A percentile compares a stretch with the other conserved stretches of the same genome.
Evolutionary conservation across 2,888 invertebrate genomes (phyloP).

Genomic region (Acleris emargana): DNA sequence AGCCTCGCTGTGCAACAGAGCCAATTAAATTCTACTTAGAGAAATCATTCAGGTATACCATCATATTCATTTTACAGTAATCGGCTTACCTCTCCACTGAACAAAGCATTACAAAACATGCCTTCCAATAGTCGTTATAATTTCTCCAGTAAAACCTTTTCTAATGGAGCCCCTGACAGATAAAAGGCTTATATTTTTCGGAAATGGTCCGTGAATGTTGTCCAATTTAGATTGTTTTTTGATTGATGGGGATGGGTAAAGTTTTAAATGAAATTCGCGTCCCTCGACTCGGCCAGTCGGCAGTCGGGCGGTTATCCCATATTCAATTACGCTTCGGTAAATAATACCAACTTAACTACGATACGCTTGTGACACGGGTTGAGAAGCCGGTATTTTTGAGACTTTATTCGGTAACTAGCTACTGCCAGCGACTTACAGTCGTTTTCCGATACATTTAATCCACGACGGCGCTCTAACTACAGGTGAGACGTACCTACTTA

Average conservation of each 20-base stretch:
- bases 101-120: slow-evolving; percentile 18
- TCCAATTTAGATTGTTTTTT: slow-evolving; percentile 76
- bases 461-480: too few relatives aligned
- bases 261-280: slow-evolving; percentile 68
- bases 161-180: slow-evolving; percentile 39
- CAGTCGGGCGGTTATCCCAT: slow-evolving; percentile 39
- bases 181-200: slow-evolving; percentile 42
- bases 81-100: slow-evolving; percentile 27
- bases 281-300: slow-evolving; percentile 41
- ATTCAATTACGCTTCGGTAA: slow-evolving; percentile 54
- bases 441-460: too few relatives aligned
- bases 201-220: slow-evolving; percentile 56
- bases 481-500: too few relatives aligned
- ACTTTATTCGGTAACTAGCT: background rate
- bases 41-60: slow-evolving; percentile 42
- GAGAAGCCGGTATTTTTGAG: background rate
- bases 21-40: slow-evolving; percentile 20
- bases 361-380: background rate
- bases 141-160: slow-evolving; percentile 24
- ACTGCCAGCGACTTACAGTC: too few relatives aligned
- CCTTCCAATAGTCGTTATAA: slow-evolving; percentile 18
- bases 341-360: slow-evolving; percentile 42
- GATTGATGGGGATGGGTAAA: slow-evolving; percentile 71
- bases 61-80: slow-evolving; percentile 48
- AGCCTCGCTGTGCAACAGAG: slow-evolving; percentile 35